Conservation (phyloP, 1,140 invertebrate species). For the Brachionus asplanchnoidis region DNA sequence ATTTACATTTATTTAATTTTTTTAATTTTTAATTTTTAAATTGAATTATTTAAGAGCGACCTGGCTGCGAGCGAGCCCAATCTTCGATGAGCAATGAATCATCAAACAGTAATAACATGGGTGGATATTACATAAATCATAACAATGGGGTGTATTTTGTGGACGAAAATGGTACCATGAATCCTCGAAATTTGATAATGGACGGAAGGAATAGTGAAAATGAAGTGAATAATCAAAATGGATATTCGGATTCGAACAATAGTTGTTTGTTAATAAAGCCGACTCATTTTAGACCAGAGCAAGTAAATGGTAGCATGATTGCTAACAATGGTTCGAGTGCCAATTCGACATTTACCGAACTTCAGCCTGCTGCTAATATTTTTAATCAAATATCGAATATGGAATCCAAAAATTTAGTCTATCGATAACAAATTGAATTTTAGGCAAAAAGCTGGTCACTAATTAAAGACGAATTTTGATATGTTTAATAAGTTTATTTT, state of each 20-base stretch:
- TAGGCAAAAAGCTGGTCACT: background rate
- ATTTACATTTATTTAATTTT: too few relatives aligned
- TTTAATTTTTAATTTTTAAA: background rate
- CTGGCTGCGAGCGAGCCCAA: background rate
- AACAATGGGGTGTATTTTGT: conserved; percentile 34
- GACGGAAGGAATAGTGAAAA: background rate
- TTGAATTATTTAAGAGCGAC: background rate
- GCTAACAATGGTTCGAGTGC: background rate
- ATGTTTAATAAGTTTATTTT: background rate
- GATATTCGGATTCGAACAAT: background rate
- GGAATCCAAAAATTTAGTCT: background rate
- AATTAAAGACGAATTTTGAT: background rate
- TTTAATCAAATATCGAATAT: conserved; percentile 34
- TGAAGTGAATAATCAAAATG: background rate
- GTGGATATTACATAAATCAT: conserved; percentile 31
- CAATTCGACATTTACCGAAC: conserved; percentile 24
- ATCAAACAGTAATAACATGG: conserved; percentile 35
- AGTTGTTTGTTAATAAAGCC: background rate
- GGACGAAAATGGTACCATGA: conserved; percentile 17
- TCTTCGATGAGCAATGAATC: conserved; percentile 24
- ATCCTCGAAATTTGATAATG: background rate
- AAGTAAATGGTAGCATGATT: background rate
- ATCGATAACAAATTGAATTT: background rate
- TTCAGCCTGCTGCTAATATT: background rate
- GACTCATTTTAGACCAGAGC: background rate